Base-by-base conservation (phyloP, 1,140 invertebrate species). In the Manduca sexta region DNA sequence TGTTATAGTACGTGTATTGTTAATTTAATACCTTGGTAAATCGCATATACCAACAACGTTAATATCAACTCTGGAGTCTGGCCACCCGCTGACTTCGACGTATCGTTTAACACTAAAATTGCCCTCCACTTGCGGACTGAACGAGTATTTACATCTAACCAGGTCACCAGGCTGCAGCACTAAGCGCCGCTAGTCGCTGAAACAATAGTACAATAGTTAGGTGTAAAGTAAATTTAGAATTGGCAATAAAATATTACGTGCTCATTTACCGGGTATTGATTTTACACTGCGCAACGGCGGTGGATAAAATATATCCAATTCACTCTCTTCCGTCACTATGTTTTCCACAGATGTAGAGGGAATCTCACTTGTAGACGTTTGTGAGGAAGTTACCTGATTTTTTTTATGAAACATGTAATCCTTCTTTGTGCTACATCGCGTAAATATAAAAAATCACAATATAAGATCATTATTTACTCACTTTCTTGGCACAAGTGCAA, bases 11-110 rank as follows among this genome's bases (percentile, higher is more conserved):
- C 13, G 17, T 42, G 18, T n/a, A n/a, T n/a, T n/a, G n/a, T 30
- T 4, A 5, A 0, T 33, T 10, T 10, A 21, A n/a, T 53, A 85
- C 81, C 79, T 80, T 11, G 81, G 79, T 29, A 85, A 45, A 51
- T 81, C 81, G 49, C 75, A 83, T 54, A 80, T 74, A 35, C 71
- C 81, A n/a, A 57, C 53, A n/a, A 74, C 69, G 21, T 64, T 67
- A 11, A 85, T 75, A 16, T 69, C 68, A 1, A 69, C 52, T 56
- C 73, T 67, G 5, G 81, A 85, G 14, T 73, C 65, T 0, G 81
- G 79, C 81, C 81, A 85, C 0, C 81, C 79, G 45, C 55, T 68
- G 0, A 85, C 81, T 72, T 85, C 75, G 10, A 85, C 69, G 47
- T 66, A 83, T 29, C 79, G 65, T 55, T 69, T 80, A 0, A 80